Base-by-base conservation (phyloP, 2,113 vertebrate species). In the Pimephales promelas region DNA sequence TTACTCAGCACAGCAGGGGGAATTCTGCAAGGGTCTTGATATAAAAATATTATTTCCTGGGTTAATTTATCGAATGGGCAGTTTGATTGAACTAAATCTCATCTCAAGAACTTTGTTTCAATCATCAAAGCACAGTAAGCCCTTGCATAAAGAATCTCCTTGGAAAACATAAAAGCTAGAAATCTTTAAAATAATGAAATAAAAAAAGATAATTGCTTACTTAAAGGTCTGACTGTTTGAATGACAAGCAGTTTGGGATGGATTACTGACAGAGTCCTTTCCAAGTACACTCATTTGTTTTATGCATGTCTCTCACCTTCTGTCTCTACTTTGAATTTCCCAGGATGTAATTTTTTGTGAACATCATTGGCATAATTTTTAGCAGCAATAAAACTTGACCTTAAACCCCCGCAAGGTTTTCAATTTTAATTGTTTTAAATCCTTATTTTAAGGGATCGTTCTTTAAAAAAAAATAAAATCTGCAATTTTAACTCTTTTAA, bases 1-100 rank as follows among this genome's bases (percentile, higher is more conserved):
- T 87, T 87, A 82, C 31, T 87, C 74, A 83, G 79, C 62, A 79
- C 86, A 62, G 76, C 79, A 66, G 79, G 75, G n/a, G 22, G 68
- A 66, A 66, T 80, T 72, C 68, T 86, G 31, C 13, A 79, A 76
- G 31, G 36, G 43, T 40, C 79, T 83, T 79, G 83, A 79, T 81
- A 57, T 74, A 83, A 70, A 31, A 74, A 79, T 54, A 54, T 86
- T 76, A 68, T 22, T 56, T 82, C 57, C 62, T 31, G 18, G 71
- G 49, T 59, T 45, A 10, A 56, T 76, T 74, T 70, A 76, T 68
- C 47, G 40, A 77, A 82, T 78, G 78, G 71, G n/a, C 10, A 73
- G 20, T 61, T 84, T 20, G 26, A 47, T 11, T 52, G 31, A 16
- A 82, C 43, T 76, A n/a, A 56, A 75, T 66, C 73, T 64, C 13